Evolutionary conservation across 2,888 invertebrate genomes (phyloP).

Genomic region (Pyrrhia umbra): DNA sequence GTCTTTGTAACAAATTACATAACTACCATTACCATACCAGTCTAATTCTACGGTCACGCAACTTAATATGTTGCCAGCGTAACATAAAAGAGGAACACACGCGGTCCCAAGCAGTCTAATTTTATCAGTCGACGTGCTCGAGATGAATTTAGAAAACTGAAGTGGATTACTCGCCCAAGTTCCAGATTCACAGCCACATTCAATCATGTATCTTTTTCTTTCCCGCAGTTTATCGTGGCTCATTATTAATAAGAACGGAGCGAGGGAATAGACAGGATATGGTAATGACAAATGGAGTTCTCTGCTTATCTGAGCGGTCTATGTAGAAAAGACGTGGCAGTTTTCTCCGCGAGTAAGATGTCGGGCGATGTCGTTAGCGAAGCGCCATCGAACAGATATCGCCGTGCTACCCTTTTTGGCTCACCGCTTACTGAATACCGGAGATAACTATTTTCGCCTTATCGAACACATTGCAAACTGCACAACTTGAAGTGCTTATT

Average conservation of each 20-base stretch:
- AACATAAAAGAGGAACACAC: conserved; percentile 68
- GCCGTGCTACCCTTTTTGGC: conserved; percentile 67
- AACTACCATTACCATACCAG: conserved; percentile 73
- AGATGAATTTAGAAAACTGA: conserved; percentile 70
- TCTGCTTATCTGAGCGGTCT: conserved; percentile 76
- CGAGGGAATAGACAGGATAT: conserved; percentile 70
- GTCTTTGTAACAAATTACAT: conserved; percentile 70
- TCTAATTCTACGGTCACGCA: conserved; percentile 74
- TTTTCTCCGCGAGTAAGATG: conserved; percentile 78
- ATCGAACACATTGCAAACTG: conserved; percentile 68
- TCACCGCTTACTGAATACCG: conserved; percentile 66
- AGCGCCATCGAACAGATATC: conserved; percentile 77
- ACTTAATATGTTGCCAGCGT: conserved; percentile 67
- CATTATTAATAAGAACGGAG: conserved; percentile 55
- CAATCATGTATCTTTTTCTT: conserved; percentile 59
- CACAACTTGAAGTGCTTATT: conserved; percentile 58
- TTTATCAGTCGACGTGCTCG: conserved; percentile 71
- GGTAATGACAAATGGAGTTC: conserved; percentile 82
- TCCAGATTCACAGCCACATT: conserved; percentile 58
- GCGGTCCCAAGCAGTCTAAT: conserved; percentile 69
- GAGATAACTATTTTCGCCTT: conserved; percentile 75
- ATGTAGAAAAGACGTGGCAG: conserved; percentile 77
- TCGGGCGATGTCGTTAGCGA: conserved; percentile 77
- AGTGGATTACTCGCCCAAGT: conserved; percentile 63
- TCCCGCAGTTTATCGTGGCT: conserved; percentile 29